Conservation (phyloP, 1,140 invertebrate species). For the Camponotus pennsylvanicus region DNA sequence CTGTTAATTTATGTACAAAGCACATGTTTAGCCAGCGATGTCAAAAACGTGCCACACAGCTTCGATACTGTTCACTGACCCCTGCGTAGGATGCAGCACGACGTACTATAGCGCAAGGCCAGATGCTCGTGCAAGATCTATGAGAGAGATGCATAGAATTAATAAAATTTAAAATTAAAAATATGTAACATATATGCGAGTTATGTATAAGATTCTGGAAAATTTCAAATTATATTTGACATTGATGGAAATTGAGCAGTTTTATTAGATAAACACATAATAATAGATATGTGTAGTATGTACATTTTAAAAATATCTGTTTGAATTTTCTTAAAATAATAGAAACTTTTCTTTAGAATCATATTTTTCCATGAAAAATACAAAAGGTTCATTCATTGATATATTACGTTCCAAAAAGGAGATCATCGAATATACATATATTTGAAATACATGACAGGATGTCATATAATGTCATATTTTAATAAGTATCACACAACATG, state of each 20-base stretch:
- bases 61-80: constrained; percentile 48
- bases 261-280: no score
- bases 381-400: not conserved
- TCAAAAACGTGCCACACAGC: not conserved
- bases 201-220: not conserved
- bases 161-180: constrained; percentile 4
- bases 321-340: not conserved
- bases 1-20: not conserved
- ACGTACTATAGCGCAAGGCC: constrained; percentile 67
- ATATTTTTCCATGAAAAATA: constrained; percentile 5
- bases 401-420: not conserved
- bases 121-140: constrained; percentile 62
- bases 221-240: not conserved
- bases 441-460: no score
- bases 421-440: no score
- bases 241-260: no score
- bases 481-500: no score
- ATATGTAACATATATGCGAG: not conserved
- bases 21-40: not conserved
- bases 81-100: constrained; percentile 78
- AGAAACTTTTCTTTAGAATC: no score
- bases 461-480: no score
- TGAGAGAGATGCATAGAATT: not conserved
- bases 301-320: constrained; percentile 1
- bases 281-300: no score